Evolutionary conservation across 2,113 vertebrate genomes (phyloP), one percentile per base, ranked within the genome.

Genomic region (Leucopsar rothschildi): DNA sequence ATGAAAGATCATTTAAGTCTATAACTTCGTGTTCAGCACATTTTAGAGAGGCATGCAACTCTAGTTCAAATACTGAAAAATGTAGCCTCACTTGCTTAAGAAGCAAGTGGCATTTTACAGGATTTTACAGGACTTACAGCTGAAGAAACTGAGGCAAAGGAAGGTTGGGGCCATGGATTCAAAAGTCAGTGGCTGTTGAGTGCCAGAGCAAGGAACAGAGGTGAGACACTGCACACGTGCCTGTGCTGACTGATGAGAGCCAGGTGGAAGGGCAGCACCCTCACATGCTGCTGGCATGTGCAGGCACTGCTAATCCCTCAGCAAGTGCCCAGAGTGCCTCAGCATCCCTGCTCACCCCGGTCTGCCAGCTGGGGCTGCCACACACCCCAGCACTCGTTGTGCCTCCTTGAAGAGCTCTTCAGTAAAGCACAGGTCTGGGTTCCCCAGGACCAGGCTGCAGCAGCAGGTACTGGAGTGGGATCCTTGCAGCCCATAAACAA

Each of bases 191-290:
- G 17, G 13, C 22, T n/a, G 49, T 10, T 24, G 35, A 56, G 55
- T 13, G 5, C 14, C 37, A 80, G 40, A 73, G 24, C 33, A 31
- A 50, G 28, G 40, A 72, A 10, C 2, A 1, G 45, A 59, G 45
- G 55, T 1, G 3, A 35, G n/a, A 27, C 14, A 12, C 6, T 18
- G 47, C 15, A 5, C 18, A n/a, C 0, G 0, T 7, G 3, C 15
- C 10, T 9, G n/a, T 13, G 12, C 39, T 11, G 14, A 25, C 9
- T 0, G 0, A 9, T 7, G 42, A 37, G 69, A 66, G 42, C 25
- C 47, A 29, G 11, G 11, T 23, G 6, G 50, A 28, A 76, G 53
- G 82, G 15, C 35, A 45, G 60, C 37, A 44, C 29, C 56, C 23
- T 42, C 49, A 2, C 15, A 2, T 0, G 10, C 69, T 17, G 11